Evolutionary conservation across 2,113 vertebrate genomes (phyloP).

Genomic region (Connochaetes taurinus): DNA sequence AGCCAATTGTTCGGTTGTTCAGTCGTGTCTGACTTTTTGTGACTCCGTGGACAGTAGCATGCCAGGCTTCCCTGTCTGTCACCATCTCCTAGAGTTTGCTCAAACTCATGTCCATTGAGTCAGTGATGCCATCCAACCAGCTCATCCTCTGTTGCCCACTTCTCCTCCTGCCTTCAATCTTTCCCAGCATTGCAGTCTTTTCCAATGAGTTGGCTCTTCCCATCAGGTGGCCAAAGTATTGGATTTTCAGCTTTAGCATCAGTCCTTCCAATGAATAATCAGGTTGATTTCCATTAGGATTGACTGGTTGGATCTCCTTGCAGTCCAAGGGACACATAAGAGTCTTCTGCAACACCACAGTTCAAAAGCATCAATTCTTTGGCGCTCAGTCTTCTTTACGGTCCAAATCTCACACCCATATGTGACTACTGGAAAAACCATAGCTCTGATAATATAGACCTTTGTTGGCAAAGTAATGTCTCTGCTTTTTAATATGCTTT

Average conservation of each 20-base stretch:
- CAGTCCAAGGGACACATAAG: not conserved
- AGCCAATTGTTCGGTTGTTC: rapidly evolving
- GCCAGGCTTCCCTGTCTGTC: not conserved
- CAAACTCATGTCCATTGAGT: not conserved
- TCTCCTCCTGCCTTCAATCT: not conserved
- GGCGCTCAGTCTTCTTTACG: not conserved
- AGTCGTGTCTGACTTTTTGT: rapidly evolving
- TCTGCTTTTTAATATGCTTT: not conserved
- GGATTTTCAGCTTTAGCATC: not conserved
- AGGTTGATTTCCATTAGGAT: not conserved
- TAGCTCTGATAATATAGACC: not conserved
- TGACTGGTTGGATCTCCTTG: not conserved
- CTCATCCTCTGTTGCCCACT: not conserved
- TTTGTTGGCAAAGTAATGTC: not conserved
- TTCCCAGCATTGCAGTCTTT: not conserved
- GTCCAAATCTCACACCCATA: not conserved
- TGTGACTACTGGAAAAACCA: not conserved
- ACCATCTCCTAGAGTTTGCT: not conserved
- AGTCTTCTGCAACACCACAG: not conserved
- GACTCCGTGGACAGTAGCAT: not conserved
- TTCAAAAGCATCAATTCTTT: not conserved
- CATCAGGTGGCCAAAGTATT: not conserved
- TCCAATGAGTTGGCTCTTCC: not conserved
- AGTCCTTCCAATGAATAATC: not conserved
- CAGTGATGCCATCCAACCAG: not conserved